Base-by-base conservation (phyloP, 2,113 vertebrate species). In the Agapornis roseicollis region DNA sequence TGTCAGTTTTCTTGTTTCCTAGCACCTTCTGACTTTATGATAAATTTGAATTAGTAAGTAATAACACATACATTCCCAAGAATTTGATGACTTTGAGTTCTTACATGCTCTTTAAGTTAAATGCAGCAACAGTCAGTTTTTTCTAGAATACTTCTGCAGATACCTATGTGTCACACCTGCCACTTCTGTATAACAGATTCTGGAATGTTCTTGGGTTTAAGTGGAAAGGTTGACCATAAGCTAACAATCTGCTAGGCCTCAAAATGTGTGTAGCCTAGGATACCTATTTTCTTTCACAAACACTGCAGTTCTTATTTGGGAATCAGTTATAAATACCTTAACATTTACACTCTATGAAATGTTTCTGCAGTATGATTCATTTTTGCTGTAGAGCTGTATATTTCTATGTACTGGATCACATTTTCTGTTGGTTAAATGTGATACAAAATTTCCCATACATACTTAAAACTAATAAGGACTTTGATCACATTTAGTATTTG, bases 111-210 rank as follows among this genome's bases (percentile, higher is more conserved):
- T 77, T 56, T 65, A n/a, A 82, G 9, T 44, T 58, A 80, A 92
- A 52, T 1, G 2, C 7, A 69, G 41, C 4, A 61, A 4, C 4
- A 60, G 10, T 20, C 31, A 25, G 1, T 0, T 41, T 69, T 73
- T 73, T 46, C 39, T 53, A 47, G 47, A 79, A 58, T 1, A 56
- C 25, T 29, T 88, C 81, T 68, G 53, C 5, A 74, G 22, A 49
- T 47, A 37, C 5, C 0, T 41, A 19, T 37, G 18, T 64, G n/a
- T 65, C 49, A 66, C 8, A 61, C 7, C n/a, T 61, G 60, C 4
- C 41, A 81, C 17, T 88, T 85, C 5, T 7, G 2, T n/a, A 33
- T 85, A 74, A 3, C 12, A 81, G 55, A 28, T 13, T 90, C 53
- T 41, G 11, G 7, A 76, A 63, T 68, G 77, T 58, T 49, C 16